phyloP scores from a whole-genome alignment of 2,888 invertebrate genomes.

The Rotaria sp. region DNA sequence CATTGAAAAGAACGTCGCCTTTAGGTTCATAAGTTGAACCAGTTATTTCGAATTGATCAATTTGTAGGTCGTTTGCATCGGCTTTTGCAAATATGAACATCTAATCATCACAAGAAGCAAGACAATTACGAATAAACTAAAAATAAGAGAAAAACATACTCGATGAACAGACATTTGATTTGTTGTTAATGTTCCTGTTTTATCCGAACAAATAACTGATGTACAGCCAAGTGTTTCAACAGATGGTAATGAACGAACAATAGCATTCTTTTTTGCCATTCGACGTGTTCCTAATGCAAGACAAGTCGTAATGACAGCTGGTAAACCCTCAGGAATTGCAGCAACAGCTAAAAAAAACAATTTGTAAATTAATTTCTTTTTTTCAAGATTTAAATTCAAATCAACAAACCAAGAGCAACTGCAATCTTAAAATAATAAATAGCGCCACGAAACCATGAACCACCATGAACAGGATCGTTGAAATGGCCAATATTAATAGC shows the following conservation, averaged over 20 bases:
- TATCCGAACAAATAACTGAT: conserved; percentile 99
- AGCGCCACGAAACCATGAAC: conserved; percentile 94
- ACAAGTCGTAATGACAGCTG: conserved; percentile 99
- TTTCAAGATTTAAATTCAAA: too few relatives aligned
- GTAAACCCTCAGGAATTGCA: conserved; percentile 98
- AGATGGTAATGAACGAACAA: conserved; percentile 93
- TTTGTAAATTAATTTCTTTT: too few relatives aligned
- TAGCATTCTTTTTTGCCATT: conserved; percentile 99
- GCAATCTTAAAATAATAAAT: conserved; percentile 99
- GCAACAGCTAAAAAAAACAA: conserved; percentile 79
- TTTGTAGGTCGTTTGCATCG: conserved; percentile 65
- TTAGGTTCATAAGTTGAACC: conserved; percentile 98
- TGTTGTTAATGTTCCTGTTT: conserved; percentile 95
- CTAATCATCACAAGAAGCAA: conserved; percentile 34
- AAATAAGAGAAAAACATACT: neutral
- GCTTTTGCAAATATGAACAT: conserved; percentile 88
- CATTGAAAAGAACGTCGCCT: conserved; percentile 67
- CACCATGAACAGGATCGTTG: conserved; percentile 98
- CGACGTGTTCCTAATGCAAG: conserved; percentile 90
- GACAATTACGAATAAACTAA: neutral
- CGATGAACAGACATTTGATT: conserved; percentile 99
- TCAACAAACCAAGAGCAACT: conserved; percentile 64
- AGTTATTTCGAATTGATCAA: conserved; percentile 92
- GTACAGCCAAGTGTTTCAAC: conserved; percentile 99
- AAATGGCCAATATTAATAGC: conserved; percentile 99